Base-by-base conservation (phyloP, 2,797 vertebrate species). In the Pipistrellus nathusii region DNA sequence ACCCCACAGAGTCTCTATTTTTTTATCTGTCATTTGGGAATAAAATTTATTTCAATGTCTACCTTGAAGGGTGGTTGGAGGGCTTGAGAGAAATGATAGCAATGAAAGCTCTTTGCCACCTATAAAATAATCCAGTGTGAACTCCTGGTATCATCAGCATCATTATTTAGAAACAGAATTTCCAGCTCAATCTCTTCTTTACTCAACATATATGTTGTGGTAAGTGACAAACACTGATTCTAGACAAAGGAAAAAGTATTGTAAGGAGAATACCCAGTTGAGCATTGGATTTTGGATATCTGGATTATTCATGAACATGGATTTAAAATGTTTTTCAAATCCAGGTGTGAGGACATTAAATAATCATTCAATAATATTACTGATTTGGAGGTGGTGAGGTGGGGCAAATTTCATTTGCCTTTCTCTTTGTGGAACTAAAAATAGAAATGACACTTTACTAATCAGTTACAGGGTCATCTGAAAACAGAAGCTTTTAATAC, bases 401-500 rank as follows among this genome's bases (percentile, higher is more conserved):
- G 18, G 27, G 25, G 12, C 4, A 82, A 81, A 89, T 91, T 92
- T 93, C 62, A 89, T 51, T 95, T 88, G 80, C 30, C 32, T 86
- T 95, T 95, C 68, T 88, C 75, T 92, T 92, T 73, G 3, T 87
- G 21, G 32, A 95, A 77, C 86, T 92, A 92, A 95, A 95, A 96
- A 32, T 92, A 84, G 46, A 94, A 96, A 83, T 1, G 83, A 96
- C 48, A 81, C 85, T 84, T 85, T 66, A 15, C 48, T 91, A 86
- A 88, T 86, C 41, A 84, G 76, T 81, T 90, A 53, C 48, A 94
- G 44, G 82, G 59, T 94, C 76, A 78, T 94, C 85, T 27, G 48
- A 89, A 91, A 92, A 84, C 57, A 77, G 41, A 66, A 69, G 51
- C 41, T 92, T 95, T 95, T 73, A 94, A 94, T 92, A 91, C 83